Conservation (phyloP, 2,113 vertebrate species). For the Agapornis roseicollis region DNA sequence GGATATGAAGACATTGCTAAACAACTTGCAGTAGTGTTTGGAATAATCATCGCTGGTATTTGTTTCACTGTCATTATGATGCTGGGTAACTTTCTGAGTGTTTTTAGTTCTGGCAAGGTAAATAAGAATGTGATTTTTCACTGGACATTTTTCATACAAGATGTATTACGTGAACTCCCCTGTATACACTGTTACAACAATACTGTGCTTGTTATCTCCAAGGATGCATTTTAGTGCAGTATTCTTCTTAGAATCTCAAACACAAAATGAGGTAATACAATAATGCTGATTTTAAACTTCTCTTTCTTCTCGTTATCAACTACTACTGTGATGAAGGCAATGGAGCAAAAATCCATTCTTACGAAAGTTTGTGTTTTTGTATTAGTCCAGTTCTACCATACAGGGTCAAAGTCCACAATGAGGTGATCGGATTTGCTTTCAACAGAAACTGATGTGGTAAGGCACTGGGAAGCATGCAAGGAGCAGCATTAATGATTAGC, state of each 20-base stretch:
- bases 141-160: neutral
- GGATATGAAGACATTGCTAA: neutral
- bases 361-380: neutral
- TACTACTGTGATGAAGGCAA: neutral
- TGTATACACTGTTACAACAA: neutral
- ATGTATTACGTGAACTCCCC: accelerated
- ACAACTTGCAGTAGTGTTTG: neutral
- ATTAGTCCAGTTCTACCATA: neutral
- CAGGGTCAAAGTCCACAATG: neutral
- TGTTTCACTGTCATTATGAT: neutral
- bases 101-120: neutral
- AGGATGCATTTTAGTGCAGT: neutral
- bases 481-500: accelerated
- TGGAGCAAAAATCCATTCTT: neutral
- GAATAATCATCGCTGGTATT: neutral
- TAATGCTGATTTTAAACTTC: neutral
- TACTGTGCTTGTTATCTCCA: neutral
- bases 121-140: neutral
- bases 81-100: neutral
- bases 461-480: neutral
- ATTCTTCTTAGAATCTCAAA: neutral
- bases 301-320: neutral
- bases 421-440: neutral
- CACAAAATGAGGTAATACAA: neutral
- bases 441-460: neutral